Evolutionary conservation across 2,113 vertebrate species (phyloP), one percentile per base, ranked within the genome.

Genomic region (Anser brachyrhynchus): DNA sequence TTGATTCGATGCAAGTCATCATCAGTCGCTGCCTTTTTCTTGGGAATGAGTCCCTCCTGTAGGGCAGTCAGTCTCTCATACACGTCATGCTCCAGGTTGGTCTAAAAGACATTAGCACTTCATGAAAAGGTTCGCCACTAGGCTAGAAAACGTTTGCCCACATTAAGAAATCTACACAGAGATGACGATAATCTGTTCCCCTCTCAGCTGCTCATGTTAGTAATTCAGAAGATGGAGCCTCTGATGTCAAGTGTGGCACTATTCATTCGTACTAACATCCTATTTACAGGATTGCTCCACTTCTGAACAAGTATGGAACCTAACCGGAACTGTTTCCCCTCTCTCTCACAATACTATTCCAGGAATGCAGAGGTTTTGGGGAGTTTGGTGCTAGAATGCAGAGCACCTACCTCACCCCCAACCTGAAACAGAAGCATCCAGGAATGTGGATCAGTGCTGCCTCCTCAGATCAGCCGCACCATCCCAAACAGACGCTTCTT

Each of bases 1-100:
- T 99, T 99, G 97, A 99, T 99, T 92, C 99, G 98, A 95, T 99
- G 99, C 41, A 99, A 97, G 87, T 99, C 99, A 4, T 99, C 99
- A 19, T 99, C 99, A 0, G 98, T 98, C 1, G 99, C 99, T 0
- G 99, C 99, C 92, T 99, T 99, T 97, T 99, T 99, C 98, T 99
- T 99, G 21, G 99, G 99, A 75, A 99, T 99, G 61, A 99, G 98
- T 59, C 99, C 99, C 93, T 99, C 99, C 92, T 99, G 99, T 33
- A 99, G 98, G 65, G 98, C 98, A 44, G 99, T 99, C 87, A 99
- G 98, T 41, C 99, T 98, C 97, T 99, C 99, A 80, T 99, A 99
- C 67, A 99, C 99, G 16, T 99, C 99, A 6, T 99, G 99, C 95
- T 99, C 99, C 97, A 99, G 97, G 97, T 98, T 99, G 0, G 99